phyloP scores from a whole-genome alignment of 1,140 invertebrate genomes.

The Drosophila triauraria region DNA sequence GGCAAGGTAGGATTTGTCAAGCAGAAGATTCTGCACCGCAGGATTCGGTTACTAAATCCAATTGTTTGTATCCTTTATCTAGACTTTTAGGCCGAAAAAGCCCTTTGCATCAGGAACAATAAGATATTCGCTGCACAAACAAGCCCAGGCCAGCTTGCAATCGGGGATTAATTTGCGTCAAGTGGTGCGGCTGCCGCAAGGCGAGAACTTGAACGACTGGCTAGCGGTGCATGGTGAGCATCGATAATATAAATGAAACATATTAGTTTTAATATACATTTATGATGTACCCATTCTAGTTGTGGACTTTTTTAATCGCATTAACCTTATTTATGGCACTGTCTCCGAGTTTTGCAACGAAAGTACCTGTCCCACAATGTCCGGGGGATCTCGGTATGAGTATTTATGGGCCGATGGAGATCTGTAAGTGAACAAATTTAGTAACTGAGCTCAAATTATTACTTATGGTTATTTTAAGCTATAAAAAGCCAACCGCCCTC shows the following conservation, averaged over 20 bases:
- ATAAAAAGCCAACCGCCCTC: constrained; percentile 95
- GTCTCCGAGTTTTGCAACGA: constrained; percentile 95
- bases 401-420: constrained; percentile 97
- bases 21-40: constrained; percentile 15
- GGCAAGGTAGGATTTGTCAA: constrained; percentile 87
- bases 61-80: background rate
- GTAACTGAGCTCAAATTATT: too few species aligned
- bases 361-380: constrained; percentile 96
- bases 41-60: background rate
- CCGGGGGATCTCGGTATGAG: constrained; percentile 94
- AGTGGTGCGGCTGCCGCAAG: constrained; percentile 93
- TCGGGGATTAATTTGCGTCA: constrained; percentile 96
- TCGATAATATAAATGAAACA: background rate
- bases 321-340: constrained; percentile 97
- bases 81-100: constrained; percentile 97
- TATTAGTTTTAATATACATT: constrained; percentile 3
- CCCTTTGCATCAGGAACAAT: constrained; percentile 96
- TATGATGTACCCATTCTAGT: constrained; percentile 87
- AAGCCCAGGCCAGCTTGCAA: constrained; percentile 96
- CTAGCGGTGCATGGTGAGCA: constrained; percentile 95
- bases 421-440: constrained; percentile 61
- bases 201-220: constrained; percentile 97
- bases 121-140: constrained; percentile 96
- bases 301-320: constrained; percentile 98
- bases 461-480: constrained; percentile 79